Conservation (phyloP, 1,140 invertebrate genomes). For the Drosophila virilis region DNA sequence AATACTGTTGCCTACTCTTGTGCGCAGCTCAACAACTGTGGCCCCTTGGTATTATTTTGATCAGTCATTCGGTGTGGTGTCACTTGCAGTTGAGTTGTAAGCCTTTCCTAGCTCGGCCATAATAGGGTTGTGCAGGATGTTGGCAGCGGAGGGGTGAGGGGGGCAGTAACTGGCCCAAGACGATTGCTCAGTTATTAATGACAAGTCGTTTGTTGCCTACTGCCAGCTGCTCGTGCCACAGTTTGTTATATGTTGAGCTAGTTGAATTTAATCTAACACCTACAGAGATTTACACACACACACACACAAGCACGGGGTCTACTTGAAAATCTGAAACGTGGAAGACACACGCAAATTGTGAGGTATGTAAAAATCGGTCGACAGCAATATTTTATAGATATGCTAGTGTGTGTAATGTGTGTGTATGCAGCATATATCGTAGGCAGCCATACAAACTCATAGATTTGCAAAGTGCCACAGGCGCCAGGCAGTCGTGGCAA, state of each 20-base stretch:
- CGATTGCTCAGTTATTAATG: slow-evolving; percentile 78
- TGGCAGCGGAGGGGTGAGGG: too few relatives aligned
- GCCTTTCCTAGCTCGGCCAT: slow-evolving; percentile 15
- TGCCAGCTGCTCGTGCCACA: not conserved
- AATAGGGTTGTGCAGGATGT: not conserved
- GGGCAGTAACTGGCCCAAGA: slow-evolving; percentile 22
- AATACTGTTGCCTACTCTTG: not conserved
- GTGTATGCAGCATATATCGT: slow-evolving; percentile 17
- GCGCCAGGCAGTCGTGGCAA: slow-evolving; percentile 35
- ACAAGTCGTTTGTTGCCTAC: slow-evolving; percentile 57
- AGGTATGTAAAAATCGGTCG: slow-evolving; percentile 70
- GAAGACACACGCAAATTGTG: slow-evolving; percentile 30
- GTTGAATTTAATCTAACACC: slow-evolving; percentile 62
- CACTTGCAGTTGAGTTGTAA: slow-evolving; percentile 38
- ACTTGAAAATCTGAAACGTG: slow-evolving; percentile 33
- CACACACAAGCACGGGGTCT: slow-evolving; percentile 14
- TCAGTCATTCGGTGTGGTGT: slow-evolving; percentile 33
- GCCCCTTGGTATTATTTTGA: slow-evolving; percentile 22
- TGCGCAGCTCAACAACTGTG: not conserved
- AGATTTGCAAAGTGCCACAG: slow-evolving; percentile 55
- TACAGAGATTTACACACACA: slow-evolving; percentile 7
- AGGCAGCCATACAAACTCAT: slow-evolving; percentile 45
- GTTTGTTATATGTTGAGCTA: slow-evolving; percentile 48
- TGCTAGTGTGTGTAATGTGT: slow-evolving; percentile 13
- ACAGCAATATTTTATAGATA: slow-evolving; percentile 72